These are phyloP conservation scores for Rhopalosiphum maidis DNA, from an alignment of 1,140 invertebrate genomes.

Conservation along the genomic window DNA sequence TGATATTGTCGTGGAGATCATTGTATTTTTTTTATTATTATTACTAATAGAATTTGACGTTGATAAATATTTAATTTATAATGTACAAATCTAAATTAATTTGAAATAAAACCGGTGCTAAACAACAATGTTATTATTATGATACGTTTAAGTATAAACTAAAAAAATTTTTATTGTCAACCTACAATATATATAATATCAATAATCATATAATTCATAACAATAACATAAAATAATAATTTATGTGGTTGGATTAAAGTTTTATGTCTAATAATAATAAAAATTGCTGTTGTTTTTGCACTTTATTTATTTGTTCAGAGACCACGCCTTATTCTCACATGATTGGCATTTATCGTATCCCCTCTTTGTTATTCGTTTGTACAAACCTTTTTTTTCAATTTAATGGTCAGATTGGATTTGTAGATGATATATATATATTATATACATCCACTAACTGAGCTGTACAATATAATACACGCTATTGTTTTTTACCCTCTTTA, in stretches of 20 bases:
- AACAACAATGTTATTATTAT: background rate
- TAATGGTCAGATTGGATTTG: slow-evolving; percentile 15
- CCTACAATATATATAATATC: background rate
- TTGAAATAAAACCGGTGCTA: background rate
- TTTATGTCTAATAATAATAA: background rate
- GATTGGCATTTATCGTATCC: background rate
- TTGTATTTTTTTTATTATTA: background rate
- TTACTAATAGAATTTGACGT: background rate
- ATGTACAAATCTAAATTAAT: background rate
- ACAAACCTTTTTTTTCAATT: background rate
- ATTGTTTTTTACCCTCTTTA: background rate
- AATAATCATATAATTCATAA: background rate
- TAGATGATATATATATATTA: background rate
- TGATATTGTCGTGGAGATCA: background rate
- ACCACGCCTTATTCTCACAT: background rate
- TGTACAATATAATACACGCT: background rate
- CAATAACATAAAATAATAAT: background rate
- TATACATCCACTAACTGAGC: background rate
- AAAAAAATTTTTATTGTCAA: background rate
- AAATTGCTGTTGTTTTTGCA: background rate
- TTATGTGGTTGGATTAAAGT: background rate
- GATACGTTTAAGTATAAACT: background rate
- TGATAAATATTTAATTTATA: background rate
- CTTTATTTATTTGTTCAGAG: background rate
- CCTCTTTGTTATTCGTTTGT: background rate